Evolutionary conservation across 2,797 vertebrate species (phyloP), one percentile per base, ranked within the genome.

Genomic region (Hyperoplus immaculatus): DNA sequence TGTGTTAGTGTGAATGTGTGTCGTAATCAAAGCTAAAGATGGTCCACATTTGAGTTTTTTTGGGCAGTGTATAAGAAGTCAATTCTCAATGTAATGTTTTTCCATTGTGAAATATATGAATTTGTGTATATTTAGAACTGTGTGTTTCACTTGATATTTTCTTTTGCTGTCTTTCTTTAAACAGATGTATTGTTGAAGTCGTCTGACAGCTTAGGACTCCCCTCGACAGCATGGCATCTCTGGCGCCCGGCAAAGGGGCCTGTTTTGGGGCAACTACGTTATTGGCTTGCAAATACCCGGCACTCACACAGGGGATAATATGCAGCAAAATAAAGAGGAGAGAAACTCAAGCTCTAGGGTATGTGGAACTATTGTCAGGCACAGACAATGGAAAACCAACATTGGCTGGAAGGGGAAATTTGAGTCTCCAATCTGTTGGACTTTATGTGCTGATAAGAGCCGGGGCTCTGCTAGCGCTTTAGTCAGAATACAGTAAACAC

Each of bases 381-480:
- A n/a, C 89, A 94, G 94, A 97, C 95, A 97, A 96, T 96, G 89
- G 95, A 95, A 96, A 96, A 92, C 80, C 91, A 95, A 94, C 95
- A 93, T 92, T 95, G 96, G 95, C 96, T 97, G 90, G 93, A 95
- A 96, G 95, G 94, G 94, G 96, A 97, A 98, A 98, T 94, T 95
- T 93, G 95, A 98, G 94, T 96, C 96, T 92, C 92, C 94, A 96
- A 96, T 96, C 96, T 97, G 95, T 96, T 96, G 91, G 94, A 96
- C 94, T 96, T 95, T 91, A 93, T 94, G 91, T 94, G 93, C 95
- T 96, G 96, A 97, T 97, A 97, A 97, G 95, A 82, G 92, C 94
- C 87, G 67, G 87, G 93, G 73, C 95, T 95, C 93, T 92, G 90
- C 87, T 84, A 83, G 77, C 75, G 85, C 90, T 92, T 93, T 71